A percentile compares a stretch with the other conserved stretches of the same genome.
These are phyloP conservation scores for Acropora yongei DNA, from an alignment of 64 coral and sea anemone species.

Conservation along the genomic window DNA sequence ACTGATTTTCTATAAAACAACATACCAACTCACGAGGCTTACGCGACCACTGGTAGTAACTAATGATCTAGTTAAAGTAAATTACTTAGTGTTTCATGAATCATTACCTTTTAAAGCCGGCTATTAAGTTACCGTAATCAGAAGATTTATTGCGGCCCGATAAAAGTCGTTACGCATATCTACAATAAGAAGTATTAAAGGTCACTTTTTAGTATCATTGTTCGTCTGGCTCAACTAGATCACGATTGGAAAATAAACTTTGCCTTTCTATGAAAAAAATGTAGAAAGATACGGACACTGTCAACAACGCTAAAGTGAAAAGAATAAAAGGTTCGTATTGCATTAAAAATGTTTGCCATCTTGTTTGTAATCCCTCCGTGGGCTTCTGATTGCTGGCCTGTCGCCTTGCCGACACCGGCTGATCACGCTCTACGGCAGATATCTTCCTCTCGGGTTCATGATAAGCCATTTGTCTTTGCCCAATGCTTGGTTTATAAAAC, in stretches of 20 bases:
- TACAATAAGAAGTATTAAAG: not conserved
- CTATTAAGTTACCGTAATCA: not conserved
- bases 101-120: not conserved
- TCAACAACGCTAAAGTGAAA: conserved; percentile 32
- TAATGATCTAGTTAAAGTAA: too few species aligned
- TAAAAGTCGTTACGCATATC: not conserved
- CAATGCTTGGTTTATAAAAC: not conserved
- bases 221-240: not conserved
- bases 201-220: not conserved
- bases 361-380: not conserved
- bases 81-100: not conserved
- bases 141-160: not conserved
- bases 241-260: conserved; percentile 55
- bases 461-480: not conserved
- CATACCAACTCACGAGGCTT: too few species aligned
- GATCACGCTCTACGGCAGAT: not conserved
- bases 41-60: too few species aligned
- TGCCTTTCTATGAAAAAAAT: conserved; percentile 62
- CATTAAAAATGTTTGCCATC: not conserved
- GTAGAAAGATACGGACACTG: conserved; percentile 49
- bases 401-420: not conserved
- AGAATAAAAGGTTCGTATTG: conserved; percentile 43
- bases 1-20: too few species aligned
- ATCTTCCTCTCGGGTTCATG: conserved; percentile 19
- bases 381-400: not conserved